phyloP scores from a whole-genome alignment of 2,888 invertebrate genomes.

The Sminthurinus aureus region DNA sequence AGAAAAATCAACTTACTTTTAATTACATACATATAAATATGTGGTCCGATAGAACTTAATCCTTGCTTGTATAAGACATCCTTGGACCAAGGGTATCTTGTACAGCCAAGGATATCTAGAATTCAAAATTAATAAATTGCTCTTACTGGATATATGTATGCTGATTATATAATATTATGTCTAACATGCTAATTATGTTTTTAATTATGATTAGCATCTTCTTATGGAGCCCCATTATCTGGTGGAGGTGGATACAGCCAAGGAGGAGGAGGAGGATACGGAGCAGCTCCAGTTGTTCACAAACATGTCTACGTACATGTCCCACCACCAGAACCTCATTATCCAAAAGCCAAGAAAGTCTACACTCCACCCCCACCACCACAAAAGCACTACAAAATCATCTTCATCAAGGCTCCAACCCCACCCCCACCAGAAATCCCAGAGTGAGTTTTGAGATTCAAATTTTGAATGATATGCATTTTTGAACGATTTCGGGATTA shows the following conservation, averaged over 20 bases:
- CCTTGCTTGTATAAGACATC: no score
- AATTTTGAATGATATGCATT: no score
- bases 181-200: no score
- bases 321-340: conserved; percentile 83
- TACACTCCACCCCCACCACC: conserved; percentile 72
- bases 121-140: no score
- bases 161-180: no score
- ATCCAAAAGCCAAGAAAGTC: conserved; percentile 72
- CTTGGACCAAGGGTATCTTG: no score
- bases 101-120: no score
- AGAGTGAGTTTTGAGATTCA: conserved; percentile 30
- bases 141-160: no score
- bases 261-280: conserved; percentile 64
- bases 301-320: conserved; percentile 77
- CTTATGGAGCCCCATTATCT: conserved; percentile 39
- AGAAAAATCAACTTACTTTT: no score
- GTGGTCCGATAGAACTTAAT: no score
- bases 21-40: no score
- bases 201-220: not conserved
- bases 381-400: conserved; percentile 74
- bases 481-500: no score
- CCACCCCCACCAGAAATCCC: conserved; percentile 59
- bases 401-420: conserved; percentile 76
- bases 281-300: conserved; percentile 74
- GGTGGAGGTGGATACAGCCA: conserved; percentile 26